These are phyloP conservation scores for Mellilla xanthometata DNA, from an alignment of 2,888 invertebrate genomes.

Conservation along the genomic window DNA sequence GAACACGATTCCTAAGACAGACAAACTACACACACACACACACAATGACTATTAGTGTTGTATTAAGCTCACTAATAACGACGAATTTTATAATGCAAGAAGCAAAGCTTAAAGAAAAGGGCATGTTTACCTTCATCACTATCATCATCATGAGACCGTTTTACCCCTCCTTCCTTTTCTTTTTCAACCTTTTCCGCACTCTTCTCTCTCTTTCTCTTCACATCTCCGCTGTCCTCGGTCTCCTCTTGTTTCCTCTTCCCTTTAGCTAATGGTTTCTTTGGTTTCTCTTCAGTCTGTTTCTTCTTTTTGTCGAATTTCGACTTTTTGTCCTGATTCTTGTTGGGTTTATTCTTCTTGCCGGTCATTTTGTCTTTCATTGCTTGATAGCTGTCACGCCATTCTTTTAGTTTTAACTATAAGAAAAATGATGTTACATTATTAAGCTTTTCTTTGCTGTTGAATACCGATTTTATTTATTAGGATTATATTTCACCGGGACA, in stretches of 20 bases:
- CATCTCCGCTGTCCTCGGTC: conserved; percentile 41
- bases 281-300: conserved; percentile 44
- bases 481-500: too few species aligned
- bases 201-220: conserved; percentile 61
- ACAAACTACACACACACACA: too few species aligned
- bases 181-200: conserved; percentile 47
- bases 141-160: conserved; percentile 51
- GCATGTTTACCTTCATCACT: conserved; percentile 27
- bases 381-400: conserved; percentile 70
- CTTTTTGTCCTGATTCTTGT: conserved; percentile 62
- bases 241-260: conserved; percentile 56
- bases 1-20: too few species aligned
- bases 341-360: conserved; percentile 55
- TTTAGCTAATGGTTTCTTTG: conserved; percentile 35
- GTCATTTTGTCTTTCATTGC: conserved; percentile 71
- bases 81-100: too few species aligned
- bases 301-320: conserved; percentile 54
- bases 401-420: conserved; percentile 59
- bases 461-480: too few species aligned
- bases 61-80: too few species aligned
- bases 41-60: too few species aligned
- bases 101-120: too few species aligned
- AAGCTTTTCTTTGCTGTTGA: too few species aligned
- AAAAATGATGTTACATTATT: conserved; percentile 3
- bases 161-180: conserved; percentile 50